Percentiles rank a stretch among this genome's conserved stretches.
Conservation (phyloP, 2,797 vertebrate genomes). For the Iguana delicatissima region DNA sequence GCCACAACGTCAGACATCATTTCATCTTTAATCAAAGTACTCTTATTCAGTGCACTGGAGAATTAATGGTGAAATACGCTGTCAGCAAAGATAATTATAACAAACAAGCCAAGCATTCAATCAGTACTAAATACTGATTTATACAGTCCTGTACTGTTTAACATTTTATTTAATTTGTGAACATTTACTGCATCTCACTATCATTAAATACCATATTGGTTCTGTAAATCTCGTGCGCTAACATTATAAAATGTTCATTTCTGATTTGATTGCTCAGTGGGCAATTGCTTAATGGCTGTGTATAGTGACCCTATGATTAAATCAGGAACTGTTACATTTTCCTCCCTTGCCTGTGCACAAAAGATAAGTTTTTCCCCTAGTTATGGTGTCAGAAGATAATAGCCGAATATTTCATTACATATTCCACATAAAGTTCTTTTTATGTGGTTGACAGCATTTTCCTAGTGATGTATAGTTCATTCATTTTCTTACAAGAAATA, state of each 20-base stretch:
- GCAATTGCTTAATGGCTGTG: conserved; percentile 20
- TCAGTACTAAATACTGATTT: conserved; percentile 26
- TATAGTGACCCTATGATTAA: conserved; percentile 11
- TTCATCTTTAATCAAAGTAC: conserved; percentile 13
- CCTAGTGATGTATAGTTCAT: background rate
- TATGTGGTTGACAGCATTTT: conserved; percentile 27
- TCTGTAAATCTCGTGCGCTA: conserved; percentile 44
- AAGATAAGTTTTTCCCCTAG: conserved; percentile 9
- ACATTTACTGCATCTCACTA: conserved; percentile 27
- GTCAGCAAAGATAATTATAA: conserved; percentile 16
- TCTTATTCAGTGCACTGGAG: conserved; percentile 8
- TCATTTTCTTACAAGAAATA: conserved; percentile 34
- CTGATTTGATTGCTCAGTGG: conserved; percentile 35
- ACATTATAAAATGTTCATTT: conserved; percentile 40
- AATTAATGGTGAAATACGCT: conserved; percentile 45
- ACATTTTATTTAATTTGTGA: conserved; percentile 39
- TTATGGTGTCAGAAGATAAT: conserved; percentile 15
- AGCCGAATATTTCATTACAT: conserved; percentile 35
- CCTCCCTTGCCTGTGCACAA: background rate
- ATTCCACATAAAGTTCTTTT: conserved; percentile 31
- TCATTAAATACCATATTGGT: conserved; percentile 32
- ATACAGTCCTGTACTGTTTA: conserved; percentile 19
- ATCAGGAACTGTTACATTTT: conserved; percentile 37
- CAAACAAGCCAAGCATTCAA: conserved; percentile 2
- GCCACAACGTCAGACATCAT: conserved; percentile 20